Evolutionary conservation across 2,888 invertebrate species (phyloP), one percentile per base, ranked within the genome.

Genomic region (Eupithecia subfuscata): DNA sequence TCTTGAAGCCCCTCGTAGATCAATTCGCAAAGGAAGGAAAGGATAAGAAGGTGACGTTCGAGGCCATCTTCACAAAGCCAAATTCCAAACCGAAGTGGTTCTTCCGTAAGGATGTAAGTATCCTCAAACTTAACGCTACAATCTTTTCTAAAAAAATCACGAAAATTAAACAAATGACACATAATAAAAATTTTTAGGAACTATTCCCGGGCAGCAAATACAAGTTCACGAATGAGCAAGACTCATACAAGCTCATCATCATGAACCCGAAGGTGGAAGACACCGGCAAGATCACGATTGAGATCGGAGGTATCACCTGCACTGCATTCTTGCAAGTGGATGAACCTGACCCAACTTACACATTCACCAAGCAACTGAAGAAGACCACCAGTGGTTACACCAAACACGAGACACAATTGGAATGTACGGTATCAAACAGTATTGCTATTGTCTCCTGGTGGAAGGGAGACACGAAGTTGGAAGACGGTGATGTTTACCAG

Each of bases 391-490:
- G 98, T 84, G 98, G 99, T 30, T 99, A 97, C 89, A 97, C 98
- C 0, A 96, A 97, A 84, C 99, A 99, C 90, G 99, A 99, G 89
- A 96, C 97, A 1, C 96, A 97, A 75, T 95, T 99, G 83, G 99
- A 99, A 90, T 99, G 99, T 94, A 96, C 98, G 56, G 97, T 99
- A 67, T 99, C 98, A 87, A 99, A 97, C 89, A 98, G 97, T 84
- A 96, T 99, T 91, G 99, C 99, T 12, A 97, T 97, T 83, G 97
- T 99, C n/a, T 96, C 97, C 71, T 99, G 99, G 99, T 98, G 96
- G 93, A 97, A 97, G 89, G 98, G 96, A 84, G 97, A 97, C 48
- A 96, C 95, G 34, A 97, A 97, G 88, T 87, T 99, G n/a, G 95
- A 97, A 93, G 97, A 98, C 78, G 96, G 96, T 73, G 98, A 98